Evolutionary conservation across 2,113 vertebrate species (phyloP).

Genomic region (Tinamus guttatus): DNA sequence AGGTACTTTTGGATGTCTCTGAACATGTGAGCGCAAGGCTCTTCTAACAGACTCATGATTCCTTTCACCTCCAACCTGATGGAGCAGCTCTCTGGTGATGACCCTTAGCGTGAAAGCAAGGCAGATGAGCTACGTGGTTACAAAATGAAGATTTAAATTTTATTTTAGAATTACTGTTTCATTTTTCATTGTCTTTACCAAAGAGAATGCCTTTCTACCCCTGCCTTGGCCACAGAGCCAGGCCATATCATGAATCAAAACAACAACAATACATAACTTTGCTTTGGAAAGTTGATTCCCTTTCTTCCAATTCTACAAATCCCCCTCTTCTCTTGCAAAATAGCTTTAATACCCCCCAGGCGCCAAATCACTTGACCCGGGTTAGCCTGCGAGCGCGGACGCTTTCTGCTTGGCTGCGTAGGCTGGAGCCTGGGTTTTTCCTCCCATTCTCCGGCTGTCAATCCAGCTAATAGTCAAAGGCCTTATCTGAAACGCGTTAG

Average conservation of each 20-base stretch:
- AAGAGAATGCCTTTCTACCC: neutral
- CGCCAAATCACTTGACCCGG: conserved; percentile 90
- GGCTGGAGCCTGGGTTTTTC: conserved; percentile 75
- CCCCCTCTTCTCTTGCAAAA: conserved; percentile 73
- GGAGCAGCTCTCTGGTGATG: neutral
- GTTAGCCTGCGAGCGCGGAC: conserved; percentile 78
- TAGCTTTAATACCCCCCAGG: conserved; percentile 86
- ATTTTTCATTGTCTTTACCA: neutral
- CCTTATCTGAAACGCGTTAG: conserved; percentile 78
- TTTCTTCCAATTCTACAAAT: neutral
- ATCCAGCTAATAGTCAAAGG: conserved; percentile 83
- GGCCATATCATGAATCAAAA: neutral
- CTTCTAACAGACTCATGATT: neutral
- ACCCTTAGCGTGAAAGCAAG: fast-evolving
- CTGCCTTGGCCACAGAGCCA: neutral
- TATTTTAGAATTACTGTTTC: neutral
- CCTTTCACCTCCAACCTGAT: neutral
- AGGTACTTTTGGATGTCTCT: neutral
- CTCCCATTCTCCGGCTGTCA: conserved; percentile 85
- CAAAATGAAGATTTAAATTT: neutral
- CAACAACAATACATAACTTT: neutral
- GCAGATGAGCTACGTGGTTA: neutral
- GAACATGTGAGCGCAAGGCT: fast-evolving
- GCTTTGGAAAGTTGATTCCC: conserved; percentile 39
- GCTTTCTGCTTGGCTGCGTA: conserved; percentile 83